Base-by-base conservation (phyloP, 2,113 vertebrate species). In the Clarias batrachus region DNA sequence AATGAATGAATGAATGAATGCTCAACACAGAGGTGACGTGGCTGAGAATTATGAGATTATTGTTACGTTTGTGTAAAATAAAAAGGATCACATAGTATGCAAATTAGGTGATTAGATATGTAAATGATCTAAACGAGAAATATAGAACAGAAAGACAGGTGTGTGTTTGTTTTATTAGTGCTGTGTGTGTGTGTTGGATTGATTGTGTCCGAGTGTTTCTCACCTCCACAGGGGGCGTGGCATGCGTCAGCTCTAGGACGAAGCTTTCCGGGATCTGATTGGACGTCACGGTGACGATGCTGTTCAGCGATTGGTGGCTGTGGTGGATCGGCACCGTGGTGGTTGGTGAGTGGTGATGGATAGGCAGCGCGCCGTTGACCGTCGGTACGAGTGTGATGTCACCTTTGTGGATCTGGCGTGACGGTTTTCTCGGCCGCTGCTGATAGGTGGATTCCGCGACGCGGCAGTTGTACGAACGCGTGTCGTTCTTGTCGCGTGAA, bases 211-310 rank as follows among this genome's bases (percentile, higher is more conserved):
- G 60, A 19, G 66, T 59, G 81, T 57, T 65, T 86, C 95, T 97
- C 96, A 99, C 98, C 98, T 99, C 98, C 71, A 99, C 98, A 65
- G 97, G 97, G 2, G 97, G 98, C 1, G 98, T 97, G 60, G 97
- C 95, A 0, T 99, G 97, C 11, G 97, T 96, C 93, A 99, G 95
- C 30, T 99, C 98, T 91, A 99, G 90, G 1, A 97, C 96, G 86
- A 99, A 99, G 90, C 96, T 98, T 92, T 99, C 98, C 0, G 97
- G 97, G 88, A 99, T 97, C 4, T 99, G 98, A 95, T 98, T 99
- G 37, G 98, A 99, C 3, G 98, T 99, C 91, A 99, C 98, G 83
- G 98, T 99, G 93, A 99, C 97, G 86, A 99, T 93, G 93, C 98
- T 99, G 95, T 99, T 99, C 57, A 99, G 93, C 0, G 98, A 99